Evolutionary conservation across 1,140 invertebrate species (phyloP).

Genomic region (Propsilocerus akamusi): DNA sequence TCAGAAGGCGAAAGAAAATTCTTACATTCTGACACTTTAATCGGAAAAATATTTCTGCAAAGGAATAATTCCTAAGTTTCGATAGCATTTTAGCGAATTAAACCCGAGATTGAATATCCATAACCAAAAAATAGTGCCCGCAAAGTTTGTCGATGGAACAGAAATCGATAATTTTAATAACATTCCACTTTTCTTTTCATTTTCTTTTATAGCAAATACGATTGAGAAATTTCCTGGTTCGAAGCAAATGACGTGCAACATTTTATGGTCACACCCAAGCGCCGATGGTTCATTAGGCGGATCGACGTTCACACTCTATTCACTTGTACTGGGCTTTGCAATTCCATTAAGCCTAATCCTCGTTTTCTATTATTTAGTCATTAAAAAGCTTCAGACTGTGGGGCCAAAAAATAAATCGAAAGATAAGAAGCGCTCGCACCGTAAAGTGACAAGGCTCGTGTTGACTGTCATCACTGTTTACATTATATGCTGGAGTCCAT

Average conservation of each 20-base stretch:
- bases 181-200: too few species aligned
- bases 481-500: slow-evolving; percentile 90
- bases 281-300: slow-evolving; percentile 29
- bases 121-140: too few species aligned
- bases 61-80: too few species aligned
- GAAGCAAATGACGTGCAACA: slow-evolving; percentile 53
- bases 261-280: slow-evolving; percentile 50
- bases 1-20: too few species aligned
- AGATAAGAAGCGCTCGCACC: slow-evolving; percentile 80
- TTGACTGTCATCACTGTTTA: slow-evolving; percentile 92
- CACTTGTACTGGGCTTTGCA: slow-evolving; percentile 81
- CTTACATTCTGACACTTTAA: too few species aligned
- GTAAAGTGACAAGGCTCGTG: slow-evolving; percentile 86
- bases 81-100: too few species aligned
- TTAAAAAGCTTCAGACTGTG: slow-evolving; percentile 72
- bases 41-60: too few species aligned
- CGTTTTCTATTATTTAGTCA: slow-evolving; percentile 90
- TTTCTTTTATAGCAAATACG: slow-evolving; percentile 34
- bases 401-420: slow-evolving; percentile 79
- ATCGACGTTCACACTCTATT: slow-evolving; percentile 72
- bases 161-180: too few species aligned
- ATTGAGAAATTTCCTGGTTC: slow-evolving; percentile 22
- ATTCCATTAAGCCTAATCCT: slow-evolving; percentile 82
- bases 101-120: too few species aligned
- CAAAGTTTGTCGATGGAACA: too few species aligned